Base-by-base conservation (phyloP, 1,140 invertebrate species). In the Conus betulinus region DNA sequence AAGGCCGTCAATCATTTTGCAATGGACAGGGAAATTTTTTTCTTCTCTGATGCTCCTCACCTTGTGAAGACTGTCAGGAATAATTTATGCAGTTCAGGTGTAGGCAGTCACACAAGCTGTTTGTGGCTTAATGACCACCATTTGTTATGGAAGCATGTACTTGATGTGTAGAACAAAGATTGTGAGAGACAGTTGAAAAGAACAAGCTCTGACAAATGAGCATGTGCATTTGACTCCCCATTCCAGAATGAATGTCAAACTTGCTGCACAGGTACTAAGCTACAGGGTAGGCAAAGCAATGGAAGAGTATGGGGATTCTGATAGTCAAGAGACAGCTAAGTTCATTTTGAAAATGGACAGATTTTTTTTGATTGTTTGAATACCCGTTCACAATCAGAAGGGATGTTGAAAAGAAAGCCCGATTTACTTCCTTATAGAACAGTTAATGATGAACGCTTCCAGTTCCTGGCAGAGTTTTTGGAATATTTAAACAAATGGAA, bases 351-450 rank as follows among this genome's bases (percentile, higher is more conserved):
- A 13, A 6, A 67, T 87, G 52, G 76, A 87, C 57, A 79, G 86
- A 15, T 87, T 87, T 87, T n/a, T n/a, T 87, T 87, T 87, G 86
- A 87, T 57, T 87, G 86, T 39, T 20, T 87, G 11, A 87, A 87
- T 27, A 23, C 74, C 11, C 4, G 74, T 23, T 10, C 15, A 10
- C 74, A 17, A 10, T 10, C 13, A 3, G 74, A 78, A 39, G 74
- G 74, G 23, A 78, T 23, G 10, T 17, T 20, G 23, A 78, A 78
- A 78, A 78, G 74, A 39, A 78, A 78, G n/a, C 23, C 23, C 1
- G 74, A 78, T 23, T 78, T 78, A 39, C 74, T 78, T 25, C 74
- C 15, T 10, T 78, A 78, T 23, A n/a, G 13, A 39, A 10, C 11
- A 25, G 5, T 78, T 17, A 39, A 78, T 78, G 74, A 20, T 39